These are phyloP conservation scores for Trachops cirrhosus DNA, from an alignment of 2,797 vertebrate genomes.

Conservation along the genomic window DNA sequence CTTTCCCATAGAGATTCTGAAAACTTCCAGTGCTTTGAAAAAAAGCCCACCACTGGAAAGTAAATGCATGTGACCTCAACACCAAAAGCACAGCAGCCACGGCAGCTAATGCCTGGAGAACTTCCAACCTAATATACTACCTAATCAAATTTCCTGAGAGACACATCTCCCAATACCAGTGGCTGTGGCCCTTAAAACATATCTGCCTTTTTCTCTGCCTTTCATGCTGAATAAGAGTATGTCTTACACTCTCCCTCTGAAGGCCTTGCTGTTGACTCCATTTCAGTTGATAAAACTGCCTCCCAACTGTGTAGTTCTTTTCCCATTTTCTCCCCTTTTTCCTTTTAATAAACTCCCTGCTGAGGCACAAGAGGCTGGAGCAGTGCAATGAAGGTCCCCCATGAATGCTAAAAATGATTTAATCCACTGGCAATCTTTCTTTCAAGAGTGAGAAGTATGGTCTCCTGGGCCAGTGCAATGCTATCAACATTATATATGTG, in stretches of 20 bases:
- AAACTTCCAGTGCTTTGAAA: not conserved
- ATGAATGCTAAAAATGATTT: slow-evolving; percentile 47
- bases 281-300: not conserved
- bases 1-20: not conserved
- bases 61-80: not conserved
- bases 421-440: slow-evolving; percentile 35
- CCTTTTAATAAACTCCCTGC: slow-evolving; percentile 51
- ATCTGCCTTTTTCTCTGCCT: not conserved
- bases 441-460: not conserved
- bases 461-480: not conserved
- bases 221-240: not conserved
- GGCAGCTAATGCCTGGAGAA: not conserved
- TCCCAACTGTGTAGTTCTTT: not conserved
- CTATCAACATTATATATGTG: not conserved
- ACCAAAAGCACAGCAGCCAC: not conserved
- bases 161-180: not conserved
- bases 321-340: not conserved
- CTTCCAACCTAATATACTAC: not conserved
- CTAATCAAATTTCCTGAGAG: not conserved
- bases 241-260: not conserved
- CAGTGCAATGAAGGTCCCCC: not conserved
- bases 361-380: not conserved
- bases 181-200: not conserved
- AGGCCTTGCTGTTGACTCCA: not conserved
- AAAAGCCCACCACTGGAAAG: not conserved